Evolutionary conservation across 2,113 vertebrate genomes (phyloP), one percentile per base, ranked within the genome.

Genomic region (Macquaria australasica): DNA sequence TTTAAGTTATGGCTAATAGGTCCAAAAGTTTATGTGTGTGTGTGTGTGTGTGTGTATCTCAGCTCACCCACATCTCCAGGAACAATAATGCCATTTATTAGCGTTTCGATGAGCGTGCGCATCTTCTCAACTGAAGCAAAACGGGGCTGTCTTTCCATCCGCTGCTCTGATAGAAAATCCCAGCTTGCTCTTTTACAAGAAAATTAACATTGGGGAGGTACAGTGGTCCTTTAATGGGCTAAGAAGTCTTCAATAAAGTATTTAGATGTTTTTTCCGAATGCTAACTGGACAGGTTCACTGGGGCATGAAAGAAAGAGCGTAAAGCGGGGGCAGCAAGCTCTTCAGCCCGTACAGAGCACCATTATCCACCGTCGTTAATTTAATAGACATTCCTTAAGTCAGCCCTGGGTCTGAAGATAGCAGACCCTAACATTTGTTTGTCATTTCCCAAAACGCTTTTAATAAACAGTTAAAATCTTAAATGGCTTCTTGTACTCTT

Each of bases 401-500:
- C 90, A 82, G 90, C 85, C 93, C 84, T 81, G 78, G 77, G 81
- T 92, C 89, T 89, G 90, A 87, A 89, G 91, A 94, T 89, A 82
- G 87, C 84, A 86, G 89, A 90, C 85, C 87, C 88, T 72, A 85
- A 87, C 93, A 85, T 94, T 94, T 94, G 92, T 95, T 95, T 95
- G 92, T 95, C 90, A 87, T 95, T 91, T 91, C 82, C 88, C 85
- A 87, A 95, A 93, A 92, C 88, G 62, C 90, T 93, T 95, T 95
- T 95, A 96, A 96, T 96, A 94, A 95, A 95, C 92, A 93, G 88
- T 91, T 92, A 89, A 93, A 91, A 93, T 94, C 89, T 95, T 94
- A 90, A 95, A 94, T 93, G 92, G 84, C 89, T 89, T 94, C 90
- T 91, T 91, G 90, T 93, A 90, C 86, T 91, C 88, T 91, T 93